Percentiles rank a stretch among this genome's conserved stretches.
Evolutionary conservation across 2,113 vertebrate species (phyloP).

Genomic region (Aramus guarauna): DNA sequence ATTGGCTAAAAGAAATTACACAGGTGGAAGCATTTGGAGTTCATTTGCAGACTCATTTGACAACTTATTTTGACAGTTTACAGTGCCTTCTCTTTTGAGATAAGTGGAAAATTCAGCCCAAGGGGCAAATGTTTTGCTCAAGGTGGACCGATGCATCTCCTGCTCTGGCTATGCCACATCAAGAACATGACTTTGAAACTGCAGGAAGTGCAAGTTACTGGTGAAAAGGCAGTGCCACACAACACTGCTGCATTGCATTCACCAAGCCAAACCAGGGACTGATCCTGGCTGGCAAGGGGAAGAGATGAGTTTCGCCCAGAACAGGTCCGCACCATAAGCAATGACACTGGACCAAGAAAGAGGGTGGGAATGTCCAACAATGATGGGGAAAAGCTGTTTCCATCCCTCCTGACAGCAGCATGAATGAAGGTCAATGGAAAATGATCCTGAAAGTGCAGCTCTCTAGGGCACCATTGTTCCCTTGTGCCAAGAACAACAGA

Average conservation of each 20-base stretch:
- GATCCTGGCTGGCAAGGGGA: accelerated
- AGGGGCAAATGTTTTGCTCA: neutral
- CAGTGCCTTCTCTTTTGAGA: neutral
- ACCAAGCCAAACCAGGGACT: too few species aligned
- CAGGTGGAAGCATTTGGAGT: neutral
- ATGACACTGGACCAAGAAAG: neutral
- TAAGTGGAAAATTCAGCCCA: neutral
- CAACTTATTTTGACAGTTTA: neutral
- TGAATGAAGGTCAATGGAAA: neutral
- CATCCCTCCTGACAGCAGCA: neutral
- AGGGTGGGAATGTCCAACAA: neutral
- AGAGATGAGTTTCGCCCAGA: neutral
- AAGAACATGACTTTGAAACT: neutral
- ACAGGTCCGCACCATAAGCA: accelerated
- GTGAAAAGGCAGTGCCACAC: neutral
- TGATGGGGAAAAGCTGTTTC: neutral
- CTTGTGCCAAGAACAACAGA: neutral
- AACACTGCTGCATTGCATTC: accelerated
- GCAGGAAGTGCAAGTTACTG: neutral
- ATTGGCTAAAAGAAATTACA: neutral
- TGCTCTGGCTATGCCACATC: neutral
- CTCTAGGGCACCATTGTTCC: neutral
- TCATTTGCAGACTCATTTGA: neutral
- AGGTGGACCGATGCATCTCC: neutral
- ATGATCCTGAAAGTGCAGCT: neutral